Evolutionary conservation across 1,140 invertebrate species (phyloP), one percentile per base, ranked within the genome.

Genomic region (Holcopasites calliopsidis): DNA sequence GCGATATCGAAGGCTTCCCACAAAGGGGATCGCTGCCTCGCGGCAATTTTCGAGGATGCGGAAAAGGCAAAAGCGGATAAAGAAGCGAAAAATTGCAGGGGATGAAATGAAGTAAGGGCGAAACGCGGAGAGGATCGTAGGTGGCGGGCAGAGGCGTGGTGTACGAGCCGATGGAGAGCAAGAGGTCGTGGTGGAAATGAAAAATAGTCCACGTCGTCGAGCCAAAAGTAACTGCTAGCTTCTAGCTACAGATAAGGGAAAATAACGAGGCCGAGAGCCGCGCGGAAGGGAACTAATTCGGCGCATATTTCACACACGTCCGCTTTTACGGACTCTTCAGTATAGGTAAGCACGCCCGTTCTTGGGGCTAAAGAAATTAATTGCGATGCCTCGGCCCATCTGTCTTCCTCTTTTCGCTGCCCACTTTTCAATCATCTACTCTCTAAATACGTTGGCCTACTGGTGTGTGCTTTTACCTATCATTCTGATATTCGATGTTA

Each of bases 211-310:
- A 61, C 64, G 77, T 50, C 68, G 66, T 47, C 62, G 80, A 55
- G 72, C 38, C 72, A 77, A 84, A 84, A 77, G 82, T 80, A 83
- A 83, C 80, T 57, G 78, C 71, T 47, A 28, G 77, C 80, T 66
- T 54, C 64, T 66, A 57, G 47, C 47, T 79, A 64, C 64, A 85
- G 84, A 85, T 85, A 85, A 85, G 83, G 81, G 77, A 80, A 85
- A 85, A 85, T 85, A 85, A 85, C 83, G 84, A 85, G 84, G 68
- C 80, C 75, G 80, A 76, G 77, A 80, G 83, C 68, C 72, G 77
- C 65, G 66, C 62, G 77, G 73, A 80, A 77, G 83, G 77, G 80
- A 85, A 80, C 84, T 85, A 85, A 85, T 85, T 85, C 83, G 77
- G 62, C 58, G 77, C 77, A 83, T 83, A 84, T 84, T 84, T 84